phyloP scores from a whole-genome alignment of 2,888 invertebrate genomes.

The Hesperia comma region DNA sequence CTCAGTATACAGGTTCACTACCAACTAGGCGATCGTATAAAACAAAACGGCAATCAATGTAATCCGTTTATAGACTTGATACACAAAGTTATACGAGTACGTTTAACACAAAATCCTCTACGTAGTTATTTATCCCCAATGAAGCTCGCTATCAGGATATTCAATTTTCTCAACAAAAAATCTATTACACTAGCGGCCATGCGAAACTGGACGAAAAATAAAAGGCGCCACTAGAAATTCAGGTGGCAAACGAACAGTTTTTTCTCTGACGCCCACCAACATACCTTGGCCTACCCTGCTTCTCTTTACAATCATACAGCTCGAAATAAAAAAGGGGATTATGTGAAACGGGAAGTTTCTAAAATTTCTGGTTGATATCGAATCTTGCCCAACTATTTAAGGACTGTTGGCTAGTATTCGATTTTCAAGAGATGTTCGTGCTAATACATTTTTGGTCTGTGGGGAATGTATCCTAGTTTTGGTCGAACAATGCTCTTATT shows the following conservation, averaged over 20 bases:
- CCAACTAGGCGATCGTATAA: too few species aligned
- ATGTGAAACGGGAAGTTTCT: constrained; percentile 4
- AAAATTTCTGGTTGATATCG: constrained; percentile 15
- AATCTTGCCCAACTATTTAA: constrained; percentile 27
- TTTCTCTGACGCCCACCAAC: constrained; percentile 41
- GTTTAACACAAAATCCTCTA: constrained; percentile 6
- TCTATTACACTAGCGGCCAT: constrained; percentile 50
- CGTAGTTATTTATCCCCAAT: constrained; percentile 20
- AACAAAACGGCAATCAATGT: too few species aligned
- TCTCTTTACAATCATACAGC: background rate
- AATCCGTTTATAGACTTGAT: too few species aligned
- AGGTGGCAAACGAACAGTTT: constrained; percentile 55
- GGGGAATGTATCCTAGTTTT: too few species aligned
- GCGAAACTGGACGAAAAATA: constrained; percentile 49
- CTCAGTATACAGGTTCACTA: too few species aligned
- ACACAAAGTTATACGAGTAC: too few species aligned
- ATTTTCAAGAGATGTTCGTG: constrained; percentile 24
- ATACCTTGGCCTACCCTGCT: constrained; percentile 5
- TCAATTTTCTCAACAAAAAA: constrained; percentile 45
- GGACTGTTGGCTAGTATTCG: constrained; percentile 31
- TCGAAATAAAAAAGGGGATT: background rate
- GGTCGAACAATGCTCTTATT: too few species aligned
- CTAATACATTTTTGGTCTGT: constrained; percentile 18
- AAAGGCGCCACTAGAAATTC: constrained; percentile 49
- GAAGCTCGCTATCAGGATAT: constrained; percentile 25